A percentile compares a stretch with the other conserved stretches of the same genome.
Evolutionary conservation across 2,888 invertebrate genomes (phyloP).

Genomic region (Xylota sylvarum): DNA sequence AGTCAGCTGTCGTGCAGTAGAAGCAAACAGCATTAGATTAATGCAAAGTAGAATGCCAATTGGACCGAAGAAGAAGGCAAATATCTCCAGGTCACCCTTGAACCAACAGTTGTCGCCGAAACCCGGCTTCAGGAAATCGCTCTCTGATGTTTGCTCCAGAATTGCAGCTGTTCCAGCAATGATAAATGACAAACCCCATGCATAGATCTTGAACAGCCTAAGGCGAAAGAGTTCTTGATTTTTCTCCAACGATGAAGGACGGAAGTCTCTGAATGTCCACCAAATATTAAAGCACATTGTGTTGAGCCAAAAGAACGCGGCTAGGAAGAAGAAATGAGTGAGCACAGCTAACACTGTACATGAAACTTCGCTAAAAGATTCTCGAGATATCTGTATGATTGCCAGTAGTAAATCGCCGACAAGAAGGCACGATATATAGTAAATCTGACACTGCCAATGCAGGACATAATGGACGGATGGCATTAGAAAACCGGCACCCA

Average conservation of each 20-base stretch:
- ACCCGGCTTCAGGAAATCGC: slow-evolving; percentile 89
- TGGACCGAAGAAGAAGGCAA: slow-evolving; percentile 94
- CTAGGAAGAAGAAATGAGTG: slow-evolving; percentile 95
- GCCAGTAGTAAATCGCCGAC: slow-evolving; percentile 92
- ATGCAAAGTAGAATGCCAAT: slow-evolving; percentile 91
- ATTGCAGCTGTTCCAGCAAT: slow-evolving; percentile 91
- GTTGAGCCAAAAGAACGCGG: slow-evolving; percentile 97
- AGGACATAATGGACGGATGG: slow-evolving; percentile 94
- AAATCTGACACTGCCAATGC: slow-evolving; percentile 95
- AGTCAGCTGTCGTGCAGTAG: slow-evolving; percentile 93
- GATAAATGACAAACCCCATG: slow-evolving; percentile 93
- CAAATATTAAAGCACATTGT: slow-evolving; percentile 98
- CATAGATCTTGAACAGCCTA: slow-evolving; percentile 92
- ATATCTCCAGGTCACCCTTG: slow-evolving; percentile 91
- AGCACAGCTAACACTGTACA: slow-evolving; percentile 89
- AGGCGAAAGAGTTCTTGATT: slow-evolving; percentile 93
- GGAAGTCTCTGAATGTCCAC: slow-evolving; percentile 94
- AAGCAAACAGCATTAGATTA: slow-evolving; percentile 92
- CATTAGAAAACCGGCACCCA: slow-evolving; percentile 91
- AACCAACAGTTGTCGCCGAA: slow-evolving; percentile 95
- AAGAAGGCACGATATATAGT: slow-evolving; percentile 93
- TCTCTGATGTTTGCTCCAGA: slow-evolving; percentile 89
- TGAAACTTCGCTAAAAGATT: slow-evolving; percentile 86
- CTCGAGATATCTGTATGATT: slow-evolving; percentile 90
- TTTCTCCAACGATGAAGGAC: slow-evolving; percentile 93